Base-by-base conservation (phyloP, 2,888 invertebrate genomes). In the Macrostomum cliftonense region DNA sequence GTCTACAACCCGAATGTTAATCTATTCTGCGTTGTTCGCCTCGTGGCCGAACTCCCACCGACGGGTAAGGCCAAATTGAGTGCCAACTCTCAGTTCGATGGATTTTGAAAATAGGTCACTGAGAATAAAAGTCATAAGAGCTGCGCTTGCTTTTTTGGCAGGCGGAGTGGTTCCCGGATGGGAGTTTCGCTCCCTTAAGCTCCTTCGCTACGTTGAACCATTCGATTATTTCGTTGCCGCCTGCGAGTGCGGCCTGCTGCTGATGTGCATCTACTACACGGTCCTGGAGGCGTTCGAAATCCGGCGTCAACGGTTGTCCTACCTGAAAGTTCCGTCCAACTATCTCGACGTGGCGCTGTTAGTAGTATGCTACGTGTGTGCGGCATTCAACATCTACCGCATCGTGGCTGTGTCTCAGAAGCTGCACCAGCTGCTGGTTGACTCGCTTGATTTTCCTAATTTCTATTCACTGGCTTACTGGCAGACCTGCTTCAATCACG, bases 1-100 rank as follows among this genome's bases (percentile, higher is more conserved):
- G 66, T 80, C 28, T 81, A 78, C 64, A 81, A 82, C 61, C 75
- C 75, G 0, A 81, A 82, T 63, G 68, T 77, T 37, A 78, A 80
- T 63, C 65, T 79, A 12, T 78, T 80, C 63, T 76, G 75, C 54
- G 71, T 77, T 4, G 28, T 9, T 28, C 28, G 28, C 28, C 62
- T 79, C 7, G 65, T 77, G 16, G 74, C 77, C 45, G 79, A 79
- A 65, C 71, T 78, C 53, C 77, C 78, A 1, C 74, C 78, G 0
- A 75, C 76, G 1, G 79, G 79, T 7, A 77, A 77, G 1, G 67
- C 79, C 21, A 57, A n/a, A n/a, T n/a, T n/a, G n/a, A n/a, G n/a
- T n/a, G n/a, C n/a, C n/a, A n/a, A n/a, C n/a, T n/a, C n/a, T n/a
- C n/a, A n/a, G n/a, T n/a, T n/a, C n/a, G n/a, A n/a, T n/a, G n/a